These are phyloP conservation scores for Nasonia vitripennis DNA, from an alignment of 1,140 invertebrate genomes.

Conservation along the genomic window DNA sequence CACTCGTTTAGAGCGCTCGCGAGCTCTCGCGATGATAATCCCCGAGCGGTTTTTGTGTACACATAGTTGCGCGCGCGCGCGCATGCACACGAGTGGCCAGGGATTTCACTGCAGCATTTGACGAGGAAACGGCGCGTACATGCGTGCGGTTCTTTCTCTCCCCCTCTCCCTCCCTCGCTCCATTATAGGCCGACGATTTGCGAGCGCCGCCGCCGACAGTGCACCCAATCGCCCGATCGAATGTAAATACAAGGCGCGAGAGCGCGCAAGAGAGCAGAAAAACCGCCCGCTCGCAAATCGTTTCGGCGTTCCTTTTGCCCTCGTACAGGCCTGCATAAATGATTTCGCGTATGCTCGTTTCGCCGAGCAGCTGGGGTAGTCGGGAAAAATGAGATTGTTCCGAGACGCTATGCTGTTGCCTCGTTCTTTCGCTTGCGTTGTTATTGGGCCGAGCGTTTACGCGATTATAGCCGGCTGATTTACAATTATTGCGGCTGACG, in stretches of 20 bases:
- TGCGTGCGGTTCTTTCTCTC: no score
- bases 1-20: neutral
- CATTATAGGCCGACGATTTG: neutral
- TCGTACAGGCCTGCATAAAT: neutral
- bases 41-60: slow-evolving; percentile 21
- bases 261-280: no score
- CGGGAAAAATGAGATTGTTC: no score
- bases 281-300: neutral
- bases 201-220: neutral
- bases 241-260: slow-evolving; percentile 13
- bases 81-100: neutral
- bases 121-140: neutral
- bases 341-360: slow-evolving; percentile 6
- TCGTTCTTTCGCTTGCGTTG: neutral
- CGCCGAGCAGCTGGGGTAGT: neutral
- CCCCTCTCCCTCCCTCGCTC: neutral
- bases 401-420: neutral
- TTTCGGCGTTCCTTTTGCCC: neutral
- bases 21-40: slow-evolving; percentile 25
- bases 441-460: neutral
- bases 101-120: slow-evolving; percentile 1
- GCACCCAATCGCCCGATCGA: neutral
- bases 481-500: slow-evolving; percentile 33
- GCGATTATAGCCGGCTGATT: slow-evolving; percentile 27
- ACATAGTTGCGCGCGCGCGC: neutral